These are phyloP conservation scores for Cryptocephalus primarius DNA, from an alignment of 2,888 invertebrate species.

Conservation along the genomic window DNA sequence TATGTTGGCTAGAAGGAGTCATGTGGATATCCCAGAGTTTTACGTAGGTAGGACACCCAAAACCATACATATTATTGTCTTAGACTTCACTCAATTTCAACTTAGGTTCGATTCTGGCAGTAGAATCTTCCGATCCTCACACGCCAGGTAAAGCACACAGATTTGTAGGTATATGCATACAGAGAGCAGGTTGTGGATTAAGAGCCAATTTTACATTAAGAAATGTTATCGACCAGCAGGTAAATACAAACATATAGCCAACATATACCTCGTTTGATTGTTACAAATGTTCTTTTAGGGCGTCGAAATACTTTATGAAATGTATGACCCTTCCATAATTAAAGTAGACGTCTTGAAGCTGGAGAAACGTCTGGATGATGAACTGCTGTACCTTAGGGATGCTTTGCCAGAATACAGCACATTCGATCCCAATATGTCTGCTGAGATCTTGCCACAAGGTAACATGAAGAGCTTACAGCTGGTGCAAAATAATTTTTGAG, in stretches of 20 bases:
- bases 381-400: constrained; percentile 81
- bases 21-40: constrained; percentile 91
- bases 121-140: constrained; percentile 77
- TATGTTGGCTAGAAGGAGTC: constrained; percentile 74
- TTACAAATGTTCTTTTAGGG: constrained; percentile 24
- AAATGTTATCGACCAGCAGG: constrained; percentile 84
- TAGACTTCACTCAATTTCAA: no score
- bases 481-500: background rate
- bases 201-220: constrained; percentile 77
- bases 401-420: constrained; percentile 86
- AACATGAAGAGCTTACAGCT: background rate
- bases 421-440: constrained; percentile 84
- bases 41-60: constrained; percentile 76
- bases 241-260: constrained; percentile 8
- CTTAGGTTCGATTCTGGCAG: constrained; percentile 75
- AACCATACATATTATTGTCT: no score
- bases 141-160: constrained; percentile 71
- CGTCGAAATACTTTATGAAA: constrained; percentile 63
- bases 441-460: constrained; percentile 68
- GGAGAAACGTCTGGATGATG: constrained; percentile 86
- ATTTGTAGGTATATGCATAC: constrained; percentile 93
- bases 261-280: background rate
- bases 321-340: constrained; percentile 89
- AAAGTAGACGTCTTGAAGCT: constrained; percentile 82
- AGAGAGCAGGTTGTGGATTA: constrained; percentile 71